Conservation (phyloP, 1,140 invertebrate species). For the Nasonia giraulti region DNA sequence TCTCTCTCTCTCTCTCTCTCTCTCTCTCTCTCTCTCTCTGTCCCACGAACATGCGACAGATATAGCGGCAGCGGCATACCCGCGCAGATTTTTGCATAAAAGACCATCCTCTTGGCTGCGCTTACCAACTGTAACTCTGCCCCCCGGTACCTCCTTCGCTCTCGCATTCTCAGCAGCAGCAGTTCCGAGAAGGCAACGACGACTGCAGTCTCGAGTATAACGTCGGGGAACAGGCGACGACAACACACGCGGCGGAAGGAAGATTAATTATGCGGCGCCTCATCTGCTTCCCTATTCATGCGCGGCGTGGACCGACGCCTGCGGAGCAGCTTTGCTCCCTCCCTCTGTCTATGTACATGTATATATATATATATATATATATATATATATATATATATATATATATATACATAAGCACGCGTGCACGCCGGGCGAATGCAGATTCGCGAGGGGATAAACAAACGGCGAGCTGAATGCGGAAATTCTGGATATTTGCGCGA, state of each 20-base stretch:
- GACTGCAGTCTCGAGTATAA: not conserved
- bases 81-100: slow-evolving; percentile 29
- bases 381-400: not conserved
- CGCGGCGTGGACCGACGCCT: not conserved
- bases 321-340: not conserved
- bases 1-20: no score
- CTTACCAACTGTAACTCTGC: not conserved
- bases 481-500: not conserved
- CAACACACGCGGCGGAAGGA: slow-evolving; percentile 27
- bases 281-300: slow-evolving; percentile 50
- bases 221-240: not conserved
- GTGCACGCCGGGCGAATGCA: not conserved
- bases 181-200: not conserved
- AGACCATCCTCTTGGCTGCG: not conserved
- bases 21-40: no score
- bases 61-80: not conserved
- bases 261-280: slow-evolving; percentile 52
- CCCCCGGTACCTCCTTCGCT: not conserved
- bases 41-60: not conserved
- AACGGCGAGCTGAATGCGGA: not conserved
- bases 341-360: no score
- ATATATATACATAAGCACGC: not conserved
- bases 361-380: not conserved
- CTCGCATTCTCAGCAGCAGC: not conserved
- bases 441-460: slow-evolving; percentile 26